Evolutionary conservation across 2,888 invertebrate species (phyloP), one percentile per base, ranked within the genome.

Genomic region (Melieria crassipennis): DNA sequence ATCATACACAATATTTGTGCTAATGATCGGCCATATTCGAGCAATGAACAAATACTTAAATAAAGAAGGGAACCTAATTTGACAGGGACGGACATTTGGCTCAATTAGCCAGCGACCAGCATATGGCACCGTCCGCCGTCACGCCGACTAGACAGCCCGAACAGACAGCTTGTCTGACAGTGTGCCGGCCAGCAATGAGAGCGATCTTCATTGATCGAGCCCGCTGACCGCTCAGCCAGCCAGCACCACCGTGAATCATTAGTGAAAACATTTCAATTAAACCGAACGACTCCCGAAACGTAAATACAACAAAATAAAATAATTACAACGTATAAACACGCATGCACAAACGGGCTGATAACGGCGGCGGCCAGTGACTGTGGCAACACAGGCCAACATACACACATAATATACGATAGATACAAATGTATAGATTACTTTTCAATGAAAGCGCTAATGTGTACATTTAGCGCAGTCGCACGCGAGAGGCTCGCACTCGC

Each of bases 191-290:
- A 1, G 30, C 30, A 30, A 30, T 30, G 30, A 30, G 30, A 30
- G 30, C 30, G 30, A 30, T 30, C 30, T 52, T 58, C 58, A 30
- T 16, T 13, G 58, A 4, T 30, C 16, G 4, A 45, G 42, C 60
- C 6, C 16, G 45, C 61, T 11, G 11, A 52, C 42, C n/a, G 43
- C 10, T 50, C 10, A 7, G 10, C 4, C 5, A 47, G n/a, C 52
- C 65, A 60, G 16, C 61, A 65, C 60, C 65, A 70, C 10, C 52
- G 64, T 57, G 68, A 67, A 67, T 71, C 68, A 68, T 71, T 71
- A 71, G 71, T 71, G 52, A 68, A 63, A 71, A 71, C 64, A 68
- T 71, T 68, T 71, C 71, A 71, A 71, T 71, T 71, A 71, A 68
- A 65, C 7, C 52, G 58, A 68, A 68, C 58, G 58, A 55, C 71